Evolutionary conservation across 2,797 vertebrate genomes (phyloP), one percentile per base, ranked within the genome.

Genomic region (Centroberyx gerrardi): DNA sequence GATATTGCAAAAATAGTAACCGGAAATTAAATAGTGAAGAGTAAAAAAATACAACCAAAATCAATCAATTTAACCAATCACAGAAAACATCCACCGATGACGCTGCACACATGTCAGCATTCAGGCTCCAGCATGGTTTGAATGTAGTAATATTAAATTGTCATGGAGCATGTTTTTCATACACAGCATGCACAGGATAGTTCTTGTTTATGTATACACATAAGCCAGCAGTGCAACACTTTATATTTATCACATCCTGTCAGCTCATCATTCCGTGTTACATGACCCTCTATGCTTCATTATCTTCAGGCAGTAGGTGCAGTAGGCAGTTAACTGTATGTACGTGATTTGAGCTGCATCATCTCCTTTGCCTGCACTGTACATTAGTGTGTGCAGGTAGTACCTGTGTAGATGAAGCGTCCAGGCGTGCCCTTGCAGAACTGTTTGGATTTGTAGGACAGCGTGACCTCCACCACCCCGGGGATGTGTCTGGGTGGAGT

Each of bases 341-440:
- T 46, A 38, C 15, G 33, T 2, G 46, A 38, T 15, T 8, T 42
- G 14, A 9, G 51, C 36, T 54, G 8, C 15, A 42, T 67, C 31
- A 69, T 55, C 31, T 46, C 36, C 13, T 36, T 8, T 31, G 36
- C 4, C 22, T 9, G 3, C 44, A 13, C 9, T 38, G 31, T 33
- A 28, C 49, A 78, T 60, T n/a, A 61, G 36, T 65, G 55, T 44
- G 68, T 4, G 3, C 42, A 8, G 38, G 55, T 53, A 6, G 94
- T 96, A 99, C 98, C 98, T 96, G 98, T 99, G 91, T 99, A 99
- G 94, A 99, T 99, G 96, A 99, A 99, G 91, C 98, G 96, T 83
- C 98, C 98, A 66, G 98, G 98, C 27, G 98, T 98, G 85, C 98
- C 98, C 94, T 99, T 99, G 95, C 98, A 99, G 93, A 99, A 99